Evolutionary conservation across 2,888 invertebrate species (phyloP).

Genomic region (Drosophila leonis): DNA sequence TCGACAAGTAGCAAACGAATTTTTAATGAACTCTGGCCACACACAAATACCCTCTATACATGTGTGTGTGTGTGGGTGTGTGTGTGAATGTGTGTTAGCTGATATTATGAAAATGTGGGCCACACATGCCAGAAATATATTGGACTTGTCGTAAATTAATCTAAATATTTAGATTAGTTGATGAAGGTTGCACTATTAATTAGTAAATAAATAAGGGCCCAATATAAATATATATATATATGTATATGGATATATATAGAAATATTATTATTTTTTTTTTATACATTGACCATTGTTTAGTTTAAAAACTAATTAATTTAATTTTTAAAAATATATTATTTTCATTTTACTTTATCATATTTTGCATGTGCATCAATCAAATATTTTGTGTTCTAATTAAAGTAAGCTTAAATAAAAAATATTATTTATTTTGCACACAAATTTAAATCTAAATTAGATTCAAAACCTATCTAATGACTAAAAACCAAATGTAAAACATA

Average conservation of each 20-base stretch:
- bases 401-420: too few species aligned
- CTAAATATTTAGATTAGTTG: not conserved
- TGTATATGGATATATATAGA: too few species aligned
- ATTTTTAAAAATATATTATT: not conserved
- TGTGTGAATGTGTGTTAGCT: not conserved
- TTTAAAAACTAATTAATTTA: not conserved
- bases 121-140: slow-evolving; percentile 15
- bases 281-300: too few species aligned
- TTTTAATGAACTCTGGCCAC: slow-evolving; percentile 61
- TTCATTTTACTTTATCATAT: not conserved
- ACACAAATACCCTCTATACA: slow-evolving; percentile 11
- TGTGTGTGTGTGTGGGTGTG: not conserved
- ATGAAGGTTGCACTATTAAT: not conserved
- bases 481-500: too few species aligned
- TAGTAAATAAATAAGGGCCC: not conserved
- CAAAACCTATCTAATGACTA: too few species aligned
- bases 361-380: not conserved
- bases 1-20: slow-evolving; percentile 40
- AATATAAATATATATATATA: not conserved
- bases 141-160: slow-evolving; percentile 4
- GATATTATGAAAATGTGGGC: slow-evolving; percentile 22
- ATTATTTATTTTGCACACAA: too few species aligned
- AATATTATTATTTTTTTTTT: too few species aligned
- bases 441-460: too few species aligned
- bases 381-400: too few species aligned